Percentiles rank a stretch among this genome's conserved stretches.
These are phyloP conservation scores for Stenichneumon culpator DNA, from an alignment of 2,888 invertebrate genomes.

Conservation along the genomic window DNA sequence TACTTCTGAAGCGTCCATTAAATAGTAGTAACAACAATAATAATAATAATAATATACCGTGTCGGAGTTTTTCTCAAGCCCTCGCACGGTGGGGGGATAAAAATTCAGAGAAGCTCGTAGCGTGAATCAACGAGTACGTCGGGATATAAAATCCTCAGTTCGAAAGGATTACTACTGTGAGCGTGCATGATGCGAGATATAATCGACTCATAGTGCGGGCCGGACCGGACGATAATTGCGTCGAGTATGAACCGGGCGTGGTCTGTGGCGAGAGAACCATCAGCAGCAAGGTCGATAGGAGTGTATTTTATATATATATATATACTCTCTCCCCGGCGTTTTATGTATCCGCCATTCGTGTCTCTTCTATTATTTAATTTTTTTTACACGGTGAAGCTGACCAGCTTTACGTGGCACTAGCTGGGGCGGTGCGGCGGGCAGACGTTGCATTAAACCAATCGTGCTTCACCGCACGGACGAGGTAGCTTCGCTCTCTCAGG, in stretches of 20 bases:
- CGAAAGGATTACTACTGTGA: not conserved
- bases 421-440: not conserved
- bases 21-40: too few species aligned
- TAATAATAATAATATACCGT: too few species aligned
- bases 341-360: not conserved
- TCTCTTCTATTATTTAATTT: not conserved
- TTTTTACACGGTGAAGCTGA: conserved; percentile 9
- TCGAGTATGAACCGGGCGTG: conserved; percentile 57
- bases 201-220: conserved; percentile 27
- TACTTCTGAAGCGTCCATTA: too few species aligned
- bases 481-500: conserved; percentile 47
- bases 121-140: conserved; percentile 1
- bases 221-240: conserved; percentile 49
- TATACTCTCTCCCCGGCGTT: conserved; percentile 12
- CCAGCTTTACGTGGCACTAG: not conserved
- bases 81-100: not conserved
- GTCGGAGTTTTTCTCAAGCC: not conserved
- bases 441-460: conserved; percentile 12
- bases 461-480: conserved; percentile 23
- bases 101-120: not conserved
- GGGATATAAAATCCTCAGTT: not conserved
- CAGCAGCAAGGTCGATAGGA: conserved; percentile 40
- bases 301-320: conserved; percentile 6
- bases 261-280: conserved; percentile 26
- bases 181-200: conserved; percentile 33